Evolutionary conservation across 2,797 vertebrate genomes (phyloP).

Genomic region (Catostomus latipinnis): DNA sequence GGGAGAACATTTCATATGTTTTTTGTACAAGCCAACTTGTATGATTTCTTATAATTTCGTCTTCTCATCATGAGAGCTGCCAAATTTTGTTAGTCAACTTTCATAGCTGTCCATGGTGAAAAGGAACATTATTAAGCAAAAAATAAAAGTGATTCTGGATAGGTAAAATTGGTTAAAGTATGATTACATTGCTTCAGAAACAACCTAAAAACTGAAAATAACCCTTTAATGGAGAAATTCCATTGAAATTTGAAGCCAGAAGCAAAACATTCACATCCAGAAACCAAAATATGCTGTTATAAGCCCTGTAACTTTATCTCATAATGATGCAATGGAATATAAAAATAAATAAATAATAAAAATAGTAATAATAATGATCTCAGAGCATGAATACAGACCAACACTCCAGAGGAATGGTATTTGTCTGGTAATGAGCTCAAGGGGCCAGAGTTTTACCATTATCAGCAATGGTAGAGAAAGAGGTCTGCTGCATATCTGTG

Average conservation of each 20-base stretch:
- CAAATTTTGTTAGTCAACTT: slow-evolving; percentile 10
- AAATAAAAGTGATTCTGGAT: slow-evolving; percentile 12
- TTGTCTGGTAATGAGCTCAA: slow-evolving; percentile 57
- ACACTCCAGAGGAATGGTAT: slow-evolving; percentile 31
- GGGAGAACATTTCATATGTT: too few species aligned
- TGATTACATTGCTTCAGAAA: slow-evolving; percentile 18
- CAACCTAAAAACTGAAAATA: slow-evolving; percentile 9
- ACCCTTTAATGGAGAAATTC: neutral
- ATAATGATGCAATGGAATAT: slow-evolving; percentile 48
- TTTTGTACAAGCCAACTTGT: too few species aligned
- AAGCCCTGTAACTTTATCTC: slow-evolving; percentile 35
- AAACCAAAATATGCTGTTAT: slow-evolving; percentile 4
- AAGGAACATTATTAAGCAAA: slow-evolving; percentile 5
- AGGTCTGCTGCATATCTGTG: slow-evolving; percentile 49
- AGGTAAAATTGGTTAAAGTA: slow-evolving; percentile 20
- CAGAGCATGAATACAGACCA: slow-evolving; percentile 20
- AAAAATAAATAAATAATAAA: slow-evolving; percentile 13
- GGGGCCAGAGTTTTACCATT: slow-evolving; percentile 57
- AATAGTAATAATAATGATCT: slow-evolving; percentile 42
- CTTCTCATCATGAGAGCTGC: slow-evolving; percentile 7
- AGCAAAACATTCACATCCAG: slow-evolving; percentile 11
- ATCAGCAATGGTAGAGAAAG: slow-evolving; percentile 54
- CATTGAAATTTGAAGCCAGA: slow-evolving; percentile 4
- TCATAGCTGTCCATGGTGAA: neutral
- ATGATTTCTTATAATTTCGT: too few species aligned